A percentile compares a stretch with the other conserved stretches of the same genome.
Conservation (phyloP, 2,888 invertebrate genomes). For the Morinoia aosen region DNA sequence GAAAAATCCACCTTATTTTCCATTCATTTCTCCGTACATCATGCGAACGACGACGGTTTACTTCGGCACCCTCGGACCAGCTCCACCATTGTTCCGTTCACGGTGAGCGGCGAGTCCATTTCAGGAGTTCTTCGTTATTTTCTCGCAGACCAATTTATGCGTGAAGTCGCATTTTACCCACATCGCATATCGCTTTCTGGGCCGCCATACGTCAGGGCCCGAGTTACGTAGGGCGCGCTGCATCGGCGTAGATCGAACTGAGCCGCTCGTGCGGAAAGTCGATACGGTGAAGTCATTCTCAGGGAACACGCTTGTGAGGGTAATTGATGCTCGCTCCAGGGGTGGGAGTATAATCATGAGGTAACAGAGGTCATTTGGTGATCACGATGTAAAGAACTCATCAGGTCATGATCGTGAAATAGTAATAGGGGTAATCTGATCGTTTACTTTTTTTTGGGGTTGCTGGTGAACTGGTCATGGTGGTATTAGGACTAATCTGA, state of each 20-base stretch:
- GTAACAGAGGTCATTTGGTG: neutral
- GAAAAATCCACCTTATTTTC: neutral
- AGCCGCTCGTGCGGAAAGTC: slow-evolving; percentile 12
- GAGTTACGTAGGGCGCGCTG: neutral
- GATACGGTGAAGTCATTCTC: neutral
- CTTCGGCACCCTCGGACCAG: neutral
- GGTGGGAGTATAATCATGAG: neutral
- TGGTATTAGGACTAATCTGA: too few species aligned
- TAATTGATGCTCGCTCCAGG: neutral
- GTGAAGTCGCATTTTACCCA: neutral
- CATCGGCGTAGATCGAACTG: neutral
- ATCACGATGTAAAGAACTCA: neutral
- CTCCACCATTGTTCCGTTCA: neutral
- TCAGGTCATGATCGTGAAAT: neutral
- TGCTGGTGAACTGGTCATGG: too few species aligned
- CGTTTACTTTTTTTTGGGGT: too few species aligned
- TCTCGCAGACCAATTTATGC: neutral
- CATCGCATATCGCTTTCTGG: slow-evolving; percentile 29
- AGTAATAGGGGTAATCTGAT: neutral
- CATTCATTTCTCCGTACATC: neutral
- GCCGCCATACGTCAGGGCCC: neutral
- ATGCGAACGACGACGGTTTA: neutral
- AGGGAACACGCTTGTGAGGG: neutral
- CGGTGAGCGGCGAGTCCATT: neutral
- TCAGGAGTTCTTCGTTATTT: neutral